Percentiles rank a stretch among this genome's conserved stretches.
Evolutionary conservation across 2,888 invertebrate genomes (phyloP).

Genomic region (Neria commutata): DNA sequence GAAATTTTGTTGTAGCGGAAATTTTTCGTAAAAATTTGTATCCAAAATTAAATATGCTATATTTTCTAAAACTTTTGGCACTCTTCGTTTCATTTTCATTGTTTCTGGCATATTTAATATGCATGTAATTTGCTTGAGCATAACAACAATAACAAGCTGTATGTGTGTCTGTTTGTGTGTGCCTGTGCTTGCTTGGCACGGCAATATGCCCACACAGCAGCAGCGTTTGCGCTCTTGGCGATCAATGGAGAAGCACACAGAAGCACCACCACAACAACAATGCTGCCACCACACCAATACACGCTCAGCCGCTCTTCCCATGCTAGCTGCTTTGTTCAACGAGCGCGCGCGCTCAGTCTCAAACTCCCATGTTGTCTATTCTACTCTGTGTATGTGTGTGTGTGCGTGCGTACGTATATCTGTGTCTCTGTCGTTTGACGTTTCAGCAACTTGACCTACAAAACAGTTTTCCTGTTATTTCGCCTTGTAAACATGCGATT

Average conservation of each 20-base stretch:
- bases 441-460: constrained; percentile 59
- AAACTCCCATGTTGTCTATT: constrained; percentile 19
- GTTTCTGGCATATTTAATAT: too few relatives aligned
- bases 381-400: constrained; percentile 10
- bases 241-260: too few relatives aligned
- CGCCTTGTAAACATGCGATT: constrained; percentile 51
- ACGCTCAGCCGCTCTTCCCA: constrained; percentile 9
- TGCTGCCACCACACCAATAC: constrained; percentile 11
- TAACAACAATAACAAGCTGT: background rate
- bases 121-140: too few relatives aligned
- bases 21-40: too few relatives aligned
- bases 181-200: background rate
- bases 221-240: too few relatives aligned
- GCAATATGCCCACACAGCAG: background rate
- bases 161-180: background rate
- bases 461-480: constrained; percentile 61
- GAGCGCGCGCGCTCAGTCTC: too few relatives aligned
- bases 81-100: too few relatives aligned
- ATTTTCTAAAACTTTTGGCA: too few relatives aligned
- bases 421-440: constrained; percentile 16
- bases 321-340: constrained; percentile 11
- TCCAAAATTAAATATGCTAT: too few relatives aligned
- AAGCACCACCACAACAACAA: too few relatives aligned
- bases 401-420: background rate
- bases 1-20: too few relatives aligned